Conservation (phyloP, 2,113 vertebrate genomes). For the Siniperca chuatsi region DNA sequence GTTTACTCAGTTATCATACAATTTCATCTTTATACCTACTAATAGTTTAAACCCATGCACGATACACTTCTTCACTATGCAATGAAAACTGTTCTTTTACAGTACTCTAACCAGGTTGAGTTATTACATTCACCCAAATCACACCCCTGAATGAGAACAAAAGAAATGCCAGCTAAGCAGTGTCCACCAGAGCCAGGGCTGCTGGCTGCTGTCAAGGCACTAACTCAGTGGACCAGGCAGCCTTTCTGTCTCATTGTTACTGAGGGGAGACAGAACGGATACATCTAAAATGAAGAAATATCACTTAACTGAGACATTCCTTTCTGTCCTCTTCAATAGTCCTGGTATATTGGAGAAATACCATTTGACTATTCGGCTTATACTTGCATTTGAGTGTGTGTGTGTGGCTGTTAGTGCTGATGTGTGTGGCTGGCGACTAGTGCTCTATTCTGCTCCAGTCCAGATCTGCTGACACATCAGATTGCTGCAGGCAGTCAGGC, state of each 20-base stretch:
- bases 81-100: not conserved
- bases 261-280: constrained; percentile 13
- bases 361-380: not conserved
- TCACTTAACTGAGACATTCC: not conserved
- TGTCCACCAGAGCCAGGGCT: constrained; percentile 54
- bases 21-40: not conserved
- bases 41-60: not conserved
- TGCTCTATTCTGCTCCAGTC: constrained; percentile 25
- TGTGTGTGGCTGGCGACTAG: constrained; percentile 6
- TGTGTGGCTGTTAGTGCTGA: not conserved
- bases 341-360: not conserved
- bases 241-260: constrained; percentile 2
- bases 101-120: constrained; percentile 15
- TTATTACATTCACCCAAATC: constrained; percentile 47
- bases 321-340: not conserved
- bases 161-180: constrained; percentile 70
- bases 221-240: constrained; percentile 7
- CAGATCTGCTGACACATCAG: constrained; percentile 66
- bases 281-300: not conserved
- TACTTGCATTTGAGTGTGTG: not conserved
- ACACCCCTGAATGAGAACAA: constrained; percentile 54
- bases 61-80: not conserved
- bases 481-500: constrained; percentile 46
- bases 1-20: not conserved
- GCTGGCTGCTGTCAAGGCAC: constrained; percentile 37